phyloP scores from a whole-genome alignment of 2,888 invertebrate genomes.

The Deroplatys truncata region DNA sequence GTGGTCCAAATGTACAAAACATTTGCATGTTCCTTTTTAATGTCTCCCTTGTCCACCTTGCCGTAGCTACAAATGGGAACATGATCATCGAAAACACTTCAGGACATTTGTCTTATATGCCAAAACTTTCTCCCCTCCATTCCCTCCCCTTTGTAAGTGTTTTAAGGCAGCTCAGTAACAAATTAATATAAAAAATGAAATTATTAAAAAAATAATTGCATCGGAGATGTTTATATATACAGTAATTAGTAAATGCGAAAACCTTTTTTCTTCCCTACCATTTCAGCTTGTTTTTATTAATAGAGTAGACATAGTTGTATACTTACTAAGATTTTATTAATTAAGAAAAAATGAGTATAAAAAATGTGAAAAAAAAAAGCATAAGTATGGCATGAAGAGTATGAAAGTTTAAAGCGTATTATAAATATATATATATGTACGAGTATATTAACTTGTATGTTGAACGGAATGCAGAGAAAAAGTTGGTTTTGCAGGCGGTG shows the following conservation, averaged over 20 bases:
- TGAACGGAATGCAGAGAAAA: not conserved
- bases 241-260: conserved; percentile 1
- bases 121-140: not conserved
- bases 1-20: not conserved
- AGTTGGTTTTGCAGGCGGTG: conserved; percentile 7
- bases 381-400: conserved; percentile 16
- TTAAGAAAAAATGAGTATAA: conserved; percentile 3
- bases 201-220: not conserved
- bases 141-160: not conserved
- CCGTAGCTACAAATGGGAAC: conserved; percentile 1
- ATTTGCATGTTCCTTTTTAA: not conserved
- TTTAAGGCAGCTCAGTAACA: conserved; percentile 12
- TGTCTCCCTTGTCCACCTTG: not conserved
- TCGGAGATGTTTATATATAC: conserved; percentile 21
- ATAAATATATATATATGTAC: conserved; percentile 14
- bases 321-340: conserved; percentile 28
- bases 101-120: not conserved
- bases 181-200: not conserved
- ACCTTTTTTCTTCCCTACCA: conserved; percentile 1
- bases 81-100: not conserved
- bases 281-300: conserved; percentile 23
- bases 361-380: conserved; percentile 11
- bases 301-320: conserved; percentile 29
- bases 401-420: conserved; percentile 7
- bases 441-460: not conserved